phyloP scores from a whole-genome alignment of 2,797 vertebrate genomes.

The Acanthurus lineatus region DNA sequence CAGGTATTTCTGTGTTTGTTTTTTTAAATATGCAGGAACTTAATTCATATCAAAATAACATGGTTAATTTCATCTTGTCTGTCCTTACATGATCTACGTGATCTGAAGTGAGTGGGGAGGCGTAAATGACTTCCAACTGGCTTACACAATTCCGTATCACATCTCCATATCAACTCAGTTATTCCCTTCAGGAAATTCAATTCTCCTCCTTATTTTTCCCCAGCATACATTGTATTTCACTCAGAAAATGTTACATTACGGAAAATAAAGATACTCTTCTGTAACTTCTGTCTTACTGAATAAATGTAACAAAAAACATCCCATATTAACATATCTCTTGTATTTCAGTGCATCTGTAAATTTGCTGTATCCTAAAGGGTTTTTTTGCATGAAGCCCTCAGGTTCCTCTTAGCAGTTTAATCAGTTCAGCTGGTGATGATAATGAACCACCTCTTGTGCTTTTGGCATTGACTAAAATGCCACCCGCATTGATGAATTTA shows the following conservation, averaged over 20 bases:
- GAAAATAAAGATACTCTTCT: background rate
- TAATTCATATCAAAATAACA: too few relatives aligned
- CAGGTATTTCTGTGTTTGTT: too few relatives aligned
- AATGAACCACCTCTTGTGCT: slow-evolving; percentile 12
- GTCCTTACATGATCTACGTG: too few relatives aligned
- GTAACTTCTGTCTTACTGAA: background rate
- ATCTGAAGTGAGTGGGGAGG: too few relatives aligned
- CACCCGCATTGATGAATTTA: background rate
- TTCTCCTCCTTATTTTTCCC: background rate
- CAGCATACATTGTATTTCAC: background rate
- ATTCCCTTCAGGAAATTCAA: background rate
- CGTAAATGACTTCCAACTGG: too few relatives aligned
- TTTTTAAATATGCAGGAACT: too few relatives aligned
- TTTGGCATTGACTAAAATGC: slow-evolving; percentile 16
- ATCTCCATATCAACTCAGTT: background rate
- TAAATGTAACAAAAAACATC: background rate
- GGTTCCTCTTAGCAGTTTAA: background rate
- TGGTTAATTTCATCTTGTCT: too few relatives aligned
- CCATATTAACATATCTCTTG: background rate
- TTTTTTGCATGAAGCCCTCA: background rate
- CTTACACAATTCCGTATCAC: background rate
- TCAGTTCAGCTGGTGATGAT: background rate
- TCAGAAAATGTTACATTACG: background rate
- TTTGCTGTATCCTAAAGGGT: background rate
- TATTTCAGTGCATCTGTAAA: background rate